A percentile compares a stretch with the other conserved stretches of the same genome.
Conservation (phyloP, 2,888 invertebrate species). For the Agrotis puta region DNA sequence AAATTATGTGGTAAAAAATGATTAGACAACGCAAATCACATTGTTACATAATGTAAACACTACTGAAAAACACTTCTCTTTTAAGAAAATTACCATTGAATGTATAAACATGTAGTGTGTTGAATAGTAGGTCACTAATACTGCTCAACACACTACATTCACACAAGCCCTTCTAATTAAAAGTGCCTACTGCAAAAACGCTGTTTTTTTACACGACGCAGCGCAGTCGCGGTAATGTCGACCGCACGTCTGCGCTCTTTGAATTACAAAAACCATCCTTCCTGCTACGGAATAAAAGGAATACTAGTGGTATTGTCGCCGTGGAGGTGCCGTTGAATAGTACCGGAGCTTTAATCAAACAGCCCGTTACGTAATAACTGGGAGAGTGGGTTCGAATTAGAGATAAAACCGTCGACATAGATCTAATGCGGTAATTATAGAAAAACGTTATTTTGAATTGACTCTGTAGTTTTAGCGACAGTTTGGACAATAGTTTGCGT, state of each 20-base stretch:
- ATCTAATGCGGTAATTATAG: conserved; percentile 52
- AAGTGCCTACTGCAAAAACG: conserved; percentile 9
- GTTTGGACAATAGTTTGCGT: neutral
- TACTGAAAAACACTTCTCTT: neutral
- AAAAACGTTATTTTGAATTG: conserved; percentile 22
- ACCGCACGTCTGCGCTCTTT: neutral
- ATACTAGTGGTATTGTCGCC: neutral
- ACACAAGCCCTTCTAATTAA: conserved; percentile 17
- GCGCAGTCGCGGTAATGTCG: neutral
- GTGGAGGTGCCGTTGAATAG: neutral
- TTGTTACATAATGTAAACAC: neutral
- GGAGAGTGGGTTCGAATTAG: conserved; percentile 24
- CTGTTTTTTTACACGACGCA: conserved; percentile 15
- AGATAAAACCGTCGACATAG: conserved; percentile 40
- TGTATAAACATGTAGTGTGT: neutral
- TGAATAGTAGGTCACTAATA: too few species aligned
- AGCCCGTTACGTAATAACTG: conserved; percentile 42
- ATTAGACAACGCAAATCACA: too few species aligned
- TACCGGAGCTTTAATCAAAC: conserved; percentile 52
- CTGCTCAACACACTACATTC: neutral
- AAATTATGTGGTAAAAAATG: too few species aligned
- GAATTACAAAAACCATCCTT: neutral
- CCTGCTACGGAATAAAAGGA: neutral
- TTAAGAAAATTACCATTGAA: neutral
- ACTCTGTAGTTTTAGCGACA: conserved; percentile 24